phyloP scores from a whole-genome alignment of 2,888 invertebrate genomes.

The Lasioglossum morio region DNA sequence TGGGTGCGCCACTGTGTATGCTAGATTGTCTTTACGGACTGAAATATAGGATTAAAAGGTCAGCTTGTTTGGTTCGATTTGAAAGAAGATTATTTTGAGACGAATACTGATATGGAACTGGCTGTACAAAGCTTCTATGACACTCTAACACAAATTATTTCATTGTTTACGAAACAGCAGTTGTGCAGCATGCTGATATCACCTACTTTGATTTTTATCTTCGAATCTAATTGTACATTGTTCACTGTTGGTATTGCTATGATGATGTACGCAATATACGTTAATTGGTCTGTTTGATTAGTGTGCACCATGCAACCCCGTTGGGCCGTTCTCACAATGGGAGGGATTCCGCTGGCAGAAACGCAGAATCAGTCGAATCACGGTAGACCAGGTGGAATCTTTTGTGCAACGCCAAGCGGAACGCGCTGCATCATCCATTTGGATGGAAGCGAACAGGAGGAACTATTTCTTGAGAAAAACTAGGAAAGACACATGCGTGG shows the following conservation, averaged over 20 bases:
- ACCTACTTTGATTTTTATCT: background rate
- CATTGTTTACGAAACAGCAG: background rate
- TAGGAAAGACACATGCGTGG: conserved; percentile 63
- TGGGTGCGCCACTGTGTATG: no score
- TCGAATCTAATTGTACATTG: background rate
- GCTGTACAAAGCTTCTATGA: background rate
- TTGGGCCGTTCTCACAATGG: conserved; percentile 16
- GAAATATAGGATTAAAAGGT: no score
- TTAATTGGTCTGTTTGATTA: conserved; percentile 15
- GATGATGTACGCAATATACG: background rate
- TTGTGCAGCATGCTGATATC: background rate
- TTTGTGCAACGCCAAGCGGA: conserved; percentile 56
- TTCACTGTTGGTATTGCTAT: background rate
- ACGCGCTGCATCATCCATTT: conserved; percentile 72
- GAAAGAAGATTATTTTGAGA: no score
- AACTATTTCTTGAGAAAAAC: conserved; percentile 61
- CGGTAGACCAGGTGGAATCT: conserved; percentile 61
- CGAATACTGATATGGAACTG: no score
- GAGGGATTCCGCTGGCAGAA: conserved; percentile 37
- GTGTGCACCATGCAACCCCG: conserved; percentile 58
- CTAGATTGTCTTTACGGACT: no score
- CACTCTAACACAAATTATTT: conserved; percentile 10
- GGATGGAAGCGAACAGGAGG: conserved; percentile 41
- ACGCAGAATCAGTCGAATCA: conserved; percentile 67
- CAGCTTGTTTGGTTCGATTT: no score